Conservation (phyloP, 1,140 invertebrate genomes). For the Zaprionus vittiger region DNA sequence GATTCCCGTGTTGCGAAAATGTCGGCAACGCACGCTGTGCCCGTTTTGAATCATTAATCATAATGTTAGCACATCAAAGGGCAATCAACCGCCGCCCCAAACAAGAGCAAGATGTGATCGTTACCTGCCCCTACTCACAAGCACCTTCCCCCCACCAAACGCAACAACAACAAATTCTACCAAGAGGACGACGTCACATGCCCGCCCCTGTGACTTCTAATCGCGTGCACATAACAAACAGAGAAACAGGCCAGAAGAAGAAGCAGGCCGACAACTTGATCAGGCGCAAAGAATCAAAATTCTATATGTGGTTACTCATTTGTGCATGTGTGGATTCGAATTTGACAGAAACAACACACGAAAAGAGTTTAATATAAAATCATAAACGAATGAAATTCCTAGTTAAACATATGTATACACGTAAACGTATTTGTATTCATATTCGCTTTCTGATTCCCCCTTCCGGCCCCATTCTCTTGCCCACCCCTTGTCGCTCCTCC, state of each 20-base stretch:
- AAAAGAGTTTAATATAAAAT: conserved; percentile 70
- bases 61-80: conserved; percentile 49
- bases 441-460: conserved; percentile 11
- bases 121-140: conserved; percentile 12
- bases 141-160: not conserved
- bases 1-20: conserved; percentile 12
- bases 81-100: conserved; percentile 15
- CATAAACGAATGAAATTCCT: conserved; percentile 74
- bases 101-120: conserved; percentile 13
- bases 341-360: conserved; percentile 24
- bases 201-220: conserved; percentile 42
- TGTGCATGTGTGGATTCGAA: conserved; percentile 10
- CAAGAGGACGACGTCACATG: conserved; percentile 52
- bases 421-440: not conserved
- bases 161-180: not conserved
- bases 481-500: not conserved
- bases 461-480: not conserved
- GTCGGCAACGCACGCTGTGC: not conserved
- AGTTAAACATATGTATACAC: conserved; percentile 42
- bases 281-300: conserved; percentile 28
- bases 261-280: conserved; percentile 64
- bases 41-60: conserved; percentile 60
- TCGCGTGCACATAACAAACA: conserved; percentile 57
- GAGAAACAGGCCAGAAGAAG: conserved; percentile 17
- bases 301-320: conserved; percentile 8